These are phyloP conservation scores for Spinibarbus caldwelli DNA, from an alignment of 2,797 vertebrate species.

Conservation along the genomic window DNA sequence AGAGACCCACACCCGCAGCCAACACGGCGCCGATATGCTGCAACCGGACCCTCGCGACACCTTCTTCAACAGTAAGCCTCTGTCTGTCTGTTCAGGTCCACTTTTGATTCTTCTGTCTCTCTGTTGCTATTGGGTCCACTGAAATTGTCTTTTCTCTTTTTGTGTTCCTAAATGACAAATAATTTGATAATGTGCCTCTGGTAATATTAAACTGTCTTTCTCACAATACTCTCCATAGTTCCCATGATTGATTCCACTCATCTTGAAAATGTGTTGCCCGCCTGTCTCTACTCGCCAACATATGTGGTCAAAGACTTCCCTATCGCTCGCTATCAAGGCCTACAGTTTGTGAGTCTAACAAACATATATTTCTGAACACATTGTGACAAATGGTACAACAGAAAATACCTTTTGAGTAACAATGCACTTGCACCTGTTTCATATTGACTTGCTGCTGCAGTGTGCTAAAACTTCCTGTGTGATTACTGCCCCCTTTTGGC, in stretches of 20 bases:
- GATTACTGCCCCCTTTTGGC: constrained; percentile 74
- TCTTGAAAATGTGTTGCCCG: constrained; percentile 89
- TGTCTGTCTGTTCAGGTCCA: neutral
- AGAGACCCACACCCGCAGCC: constrained; percentile 65
- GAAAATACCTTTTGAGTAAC: neutral
- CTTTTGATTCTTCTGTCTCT: constrained; percentile 10
- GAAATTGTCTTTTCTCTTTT: constrained; percentile 19
- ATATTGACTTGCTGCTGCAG: neutral
- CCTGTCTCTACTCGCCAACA: constrained; percentile 94
- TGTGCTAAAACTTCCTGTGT: constrained; percentile 46
- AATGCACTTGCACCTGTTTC: constrained; percentile 3
- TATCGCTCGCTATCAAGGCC: constrained; percentile 97
- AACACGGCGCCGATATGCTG: constrained; percentile 92
- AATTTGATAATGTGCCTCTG: neutral
- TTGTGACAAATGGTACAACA: neutral
- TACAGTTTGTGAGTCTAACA: constrained; percentile 91
- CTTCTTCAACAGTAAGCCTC: constrained; percentile 91
- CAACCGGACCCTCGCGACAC: constrained; percentile 91
- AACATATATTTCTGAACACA: neutral
- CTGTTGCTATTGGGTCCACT: constrained; percentile 5
- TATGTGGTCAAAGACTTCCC: constrained; percentile 99
- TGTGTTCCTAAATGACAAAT: neutral
- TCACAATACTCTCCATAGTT: constrained; percentile 70
- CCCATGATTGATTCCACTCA: constrained; percentile 86
- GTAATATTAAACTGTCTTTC: neutral